Evolutionary conservation across 2,888 invertebrate species (phyloP).

Genomic region (Ennomos erosarius): DNA sequence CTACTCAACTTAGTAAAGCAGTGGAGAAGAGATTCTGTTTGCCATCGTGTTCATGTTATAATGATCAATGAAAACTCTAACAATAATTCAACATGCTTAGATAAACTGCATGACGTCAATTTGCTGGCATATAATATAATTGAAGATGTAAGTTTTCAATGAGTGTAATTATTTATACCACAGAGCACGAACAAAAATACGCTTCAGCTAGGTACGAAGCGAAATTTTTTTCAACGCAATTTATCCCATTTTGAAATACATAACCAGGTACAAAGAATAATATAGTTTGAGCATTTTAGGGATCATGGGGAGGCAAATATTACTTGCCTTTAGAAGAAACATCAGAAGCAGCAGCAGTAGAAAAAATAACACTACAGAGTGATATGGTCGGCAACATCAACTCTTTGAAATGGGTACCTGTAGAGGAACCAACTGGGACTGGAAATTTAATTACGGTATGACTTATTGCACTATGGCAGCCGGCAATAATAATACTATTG

Average conservation of each 20-base stretch:
- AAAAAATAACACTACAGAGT: slow-evolving; percentile 27
- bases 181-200: no score
- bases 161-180: background rate
- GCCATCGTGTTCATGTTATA: slow-evolving; percentile 39
- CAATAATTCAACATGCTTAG: slow-evolving; percentile 9
- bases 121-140: slow-evolving; percentile 37
- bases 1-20: slow-evolving; percentile 39
- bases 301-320: slow-evolving; percentile 49
- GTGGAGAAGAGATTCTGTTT: slow-evolving; percentile 40
- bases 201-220: no score
- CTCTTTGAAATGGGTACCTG: slow-evolving; percentile 56
- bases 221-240: no score
- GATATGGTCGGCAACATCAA: slow-evolving; percentile 47
- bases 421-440: slow-evolving; percentile 26
- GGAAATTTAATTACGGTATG: slow-evolving; percentile 57
- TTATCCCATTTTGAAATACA: no score
- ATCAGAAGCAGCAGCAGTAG: slow-evolving; percentile 10
- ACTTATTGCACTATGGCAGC: slow-evolving; percentile 29
- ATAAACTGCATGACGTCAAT: slow-evolving; percentile 32
- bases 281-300: slow-evolving; percentile 39
- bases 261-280: slow-evolving; percentile 9
- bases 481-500: no score
- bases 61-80: slow-evolving; percentile 30
- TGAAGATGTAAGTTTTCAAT: slow-evolving; percentile 34
- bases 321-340: slow-evolving; percentile 40